phyloP scores from a whole-genome alignment of 2,113 vertebrate genomes.

The Lophius piscatorius region DNA sequence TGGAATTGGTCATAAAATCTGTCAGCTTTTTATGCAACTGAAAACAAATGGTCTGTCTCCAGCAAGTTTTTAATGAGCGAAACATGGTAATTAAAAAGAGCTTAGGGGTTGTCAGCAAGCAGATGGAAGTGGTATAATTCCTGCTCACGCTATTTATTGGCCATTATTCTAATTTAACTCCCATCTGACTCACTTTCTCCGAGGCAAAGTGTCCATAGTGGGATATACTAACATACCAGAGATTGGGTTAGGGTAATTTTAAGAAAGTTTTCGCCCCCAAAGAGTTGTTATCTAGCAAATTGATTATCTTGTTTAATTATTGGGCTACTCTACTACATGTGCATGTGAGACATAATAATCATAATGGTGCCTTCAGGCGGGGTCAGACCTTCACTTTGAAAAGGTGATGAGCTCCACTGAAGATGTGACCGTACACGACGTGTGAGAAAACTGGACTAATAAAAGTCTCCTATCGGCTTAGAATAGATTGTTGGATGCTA shows the following conservation, averaged over 20 bases:
- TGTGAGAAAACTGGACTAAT: slow-evolving; percentile 25
- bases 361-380: background rate
- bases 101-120: slow-evolving; percentile 14
- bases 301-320: slow-evolving; percentile 10
- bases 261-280: background rate
- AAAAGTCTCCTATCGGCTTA: slow-evolving; percentile 34
- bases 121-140: slow-evolving; percentile 22
- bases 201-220: background rate
- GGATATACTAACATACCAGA: background rate
- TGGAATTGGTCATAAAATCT: slow-evolving; percentile 5
- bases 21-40: background rate
- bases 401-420: slow-evolving; percentile 19
- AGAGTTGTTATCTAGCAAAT: background rate
- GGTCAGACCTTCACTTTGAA: slow-evolving; percentile 24
- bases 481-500: slow-evolving; percentile 37
- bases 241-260: too few species aligned
- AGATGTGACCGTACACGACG: slow-evolving; percentile 15
- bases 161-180: background rate
- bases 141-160: slow-evolving; percentile 9
- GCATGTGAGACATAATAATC: slow-evolving; percentile 14
- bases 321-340: slow-evolving; percentile 1
- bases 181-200: slow-evolving; percentile 11
- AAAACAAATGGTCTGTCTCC: slow-evolving; percentile 22
- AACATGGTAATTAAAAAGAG: slow-evolving; percentile 33
- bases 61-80: slow-evolving; percentile 20